Evolutionary conservation across 2,888 invertebrate species (phyloP), one percentile per base, ranked within the genome.

Genomic region (Leptopilina syphax): DNA sequence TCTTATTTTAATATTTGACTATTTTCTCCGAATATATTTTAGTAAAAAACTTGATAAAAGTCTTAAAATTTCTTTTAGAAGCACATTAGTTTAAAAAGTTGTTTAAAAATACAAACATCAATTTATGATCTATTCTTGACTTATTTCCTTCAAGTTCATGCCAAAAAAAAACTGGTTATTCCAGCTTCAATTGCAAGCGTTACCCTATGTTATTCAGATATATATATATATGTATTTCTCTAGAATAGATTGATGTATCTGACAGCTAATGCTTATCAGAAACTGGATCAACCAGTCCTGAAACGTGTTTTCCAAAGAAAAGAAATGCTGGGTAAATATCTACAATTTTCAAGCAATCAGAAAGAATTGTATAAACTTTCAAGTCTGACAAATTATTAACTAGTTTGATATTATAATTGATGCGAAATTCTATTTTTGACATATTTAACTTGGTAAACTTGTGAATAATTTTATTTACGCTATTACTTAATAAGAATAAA

Each of bases 271-370:
- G 9, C 50, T 68, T 68, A 12, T 50, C 54, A 57, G 34, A 41
- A 57, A 57, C n/a, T 73, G 57, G 34, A 73, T 54, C 57, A 73
- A 73, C 73, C 73, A 57, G 57, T n/a, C n/a, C 57, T 57, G 34
- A 27, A 73, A 57, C 41, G 9, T 63, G 63, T 63, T 63, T 63
- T 9, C 63, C 18, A 63, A 63, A 63, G 24, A 63, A 63, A 63
- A 24, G 24, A 60, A 63, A 18, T 63, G 18, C 24, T 63, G 18
- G 24, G 63, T 63, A 63, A 63, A 63, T 63, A 63, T 63, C 18
- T 63, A 63, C 63, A 63, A 63, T 63, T 63, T 63, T 63, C 63
- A 63, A 63, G 63, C 63, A 63, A 63, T 63, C 63, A 18, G 24
- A 63, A 63, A 24, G 18, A 63, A 63, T 63, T 63, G 63, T 63